Conservation (phyloP, 2,113 vertebrate genomes). For the Nesoenas mayeri region DNA sequence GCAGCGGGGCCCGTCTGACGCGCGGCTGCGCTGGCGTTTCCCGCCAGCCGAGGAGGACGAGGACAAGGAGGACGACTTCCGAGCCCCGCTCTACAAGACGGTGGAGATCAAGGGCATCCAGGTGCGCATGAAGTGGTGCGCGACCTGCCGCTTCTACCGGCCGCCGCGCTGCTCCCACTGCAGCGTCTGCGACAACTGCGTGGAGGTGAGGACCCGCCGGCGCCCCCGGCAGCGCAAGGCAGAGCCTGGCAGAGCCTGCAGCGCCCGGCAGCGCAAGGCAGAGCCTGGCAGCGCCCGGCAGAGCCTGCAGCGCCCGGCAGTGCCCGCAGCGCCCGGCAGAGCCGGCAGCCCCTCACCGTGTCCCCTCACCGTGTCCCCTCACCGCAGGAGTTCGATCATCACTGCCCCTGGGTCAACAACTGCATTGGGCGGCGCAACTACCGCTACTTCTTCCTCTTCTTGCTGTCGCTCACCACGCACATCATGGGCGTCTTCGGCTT, state of each 20-base stretch:
- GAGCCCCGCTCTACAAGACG: constrained; percentile 95
- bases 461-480: constrained; percentile 92
- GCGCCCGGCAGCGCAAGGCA: too few species aligned
- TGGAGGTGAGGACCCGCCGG: constrained; percentile 83
- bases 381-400: constrained; percentile 93
- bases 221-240: too few species aligned
- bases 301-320: neutral
- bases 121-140: constrained; percentile 99
- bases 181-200: constrained; percentile 97
- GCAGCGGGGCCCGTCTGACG: neutral
- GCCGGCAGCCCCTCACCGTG: too few species aligned
- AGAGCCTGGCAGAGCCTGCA: too few species aligned
- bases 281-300: too few species aligned
- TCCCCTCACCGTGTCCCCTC: neutral
- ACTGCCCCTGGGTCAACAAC: constrained; percentile 98
- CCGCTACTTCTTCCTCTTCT: constrained; percentile 97
- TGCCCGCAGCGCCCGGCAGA: neutral
- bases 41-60: constrained; percentile 92
- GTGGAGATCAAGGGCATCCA: constrained; percentile 97
- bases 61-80: constrained; percentile 98
- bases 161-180: constrained; percentile 95
- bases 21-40: neutral
- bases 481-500: constrained; percentile 94
- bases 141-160: constrained; percentile 96
- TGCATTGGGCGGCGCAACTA: constrained; percentile 97